A percentile compares a stretch with the other conserved stretches of the same genome.
Evolutionary conservation across 2,113 vertebrate species (phyloP).

Genomic region (Oenanthe oenanthe): DNA sequence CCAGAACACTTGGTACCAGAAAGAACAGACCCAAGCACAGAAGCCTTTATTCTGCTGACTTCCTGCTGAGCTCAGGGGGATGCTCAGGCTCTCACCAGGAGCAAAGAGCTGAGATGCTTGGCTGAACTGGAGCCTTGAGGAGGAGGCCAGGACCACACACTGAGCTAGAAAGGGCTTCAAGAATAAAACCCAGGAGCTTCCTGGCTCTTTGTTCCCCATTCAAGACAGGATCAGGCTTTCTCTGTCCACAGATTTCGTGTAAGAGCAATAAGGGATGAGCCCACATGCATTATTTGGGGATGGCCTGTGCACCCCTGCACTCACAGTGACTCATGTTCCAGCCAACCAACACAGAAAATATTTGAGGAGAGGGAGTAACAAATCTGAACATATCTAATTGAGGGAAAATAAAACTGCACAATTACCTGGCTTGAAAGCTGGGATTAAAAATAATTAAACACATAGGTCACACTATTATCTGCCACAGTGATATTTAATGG

Average conservation of each 20-base stretch:
- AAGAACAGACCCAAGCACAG: neutral
- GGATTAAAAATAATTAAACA: neutral
- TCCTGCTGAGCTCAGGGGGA: neutral
- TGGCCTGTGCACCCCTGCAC: neutral
- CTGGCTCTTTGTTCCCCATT: neutral
- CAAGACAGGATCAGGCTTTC: neutral
- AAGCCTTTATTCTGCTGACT: neutral
- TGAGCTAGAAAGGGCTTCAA: neutral
- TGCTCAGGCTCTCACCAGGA: neutral
- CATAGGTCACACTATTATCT: neutral
- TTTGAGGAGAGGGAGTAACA: neutral
- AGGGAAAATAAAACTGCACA: neutral
- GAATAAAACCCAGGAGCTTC: neutral
- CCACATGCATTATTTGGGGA: neutral
- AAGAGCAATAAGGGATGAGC: neutral
- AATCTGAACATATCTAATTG: neutral
- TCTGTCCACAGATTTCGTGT: neutral
- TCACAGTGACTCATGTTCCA: neutral
- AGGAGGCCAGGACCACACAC: conserved; percentile 9
- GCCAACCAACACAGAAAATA: neutral
- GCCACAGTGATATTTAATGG: neutral
- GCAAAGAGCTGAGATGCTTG: neutral
- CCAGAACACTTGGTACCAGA: neutral
- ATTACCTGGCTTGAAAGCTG: neutral
- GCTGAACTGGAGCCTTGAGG: neutral